phyloP scores from a whole-genome alignment of 2,113 vertebrate species.

The Hyaena hyaena region DNA sequence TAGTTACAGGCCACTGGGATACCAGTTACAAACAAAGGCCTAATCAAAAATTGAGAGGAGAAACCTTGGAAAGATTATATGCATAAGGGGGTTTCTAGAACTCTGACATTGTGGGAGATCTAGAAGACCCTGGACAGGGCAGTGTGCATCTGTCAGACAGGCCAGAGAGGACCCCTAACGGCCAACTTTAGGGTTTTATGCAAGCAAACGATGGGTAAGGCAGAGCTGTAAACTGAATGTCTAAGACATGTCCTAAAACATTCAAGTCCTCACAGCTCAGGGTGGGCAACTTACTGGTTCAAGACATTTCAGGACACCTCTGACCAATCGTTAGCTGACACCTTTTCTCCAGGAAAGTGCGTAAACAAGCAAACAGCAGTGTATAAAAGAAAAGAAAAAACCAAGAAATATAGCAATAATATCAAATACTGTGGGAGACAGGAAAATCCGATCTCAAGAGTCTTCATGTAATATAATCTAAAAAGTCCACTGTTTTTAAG shows the following conservation, averaged over 20 bases:
- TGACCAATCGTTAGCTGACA: background rate
- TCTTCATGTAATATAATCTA: background rate
- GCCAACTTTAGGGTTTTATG: background rate
- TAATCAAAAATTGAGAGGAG: background rate
- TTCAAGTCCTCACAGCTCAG: background rate
- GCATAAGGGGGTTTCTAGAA: too few relatives aligned
- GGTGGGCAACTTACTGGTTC: background rate
- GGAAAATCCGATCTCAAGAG: too few relatives aligned
- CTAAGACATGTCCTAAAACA: fast-evolving
- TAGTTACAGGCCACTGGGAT: background rate
- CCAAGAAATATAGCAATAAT: background rate
- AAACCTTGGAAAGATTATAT: background rate
- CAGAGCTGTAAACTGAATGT: background rate
- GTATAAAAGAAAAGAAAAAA: too few relatives aligned
- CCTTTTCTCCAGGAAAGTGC: background rate
- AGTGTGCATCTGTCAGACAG: too few relatives aligned
- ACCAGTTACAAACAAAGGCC: background rate
- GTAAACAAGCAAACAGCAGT: background rate
- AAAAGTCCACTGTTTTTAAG: background rate
- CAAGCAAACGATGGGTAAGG: background rate
- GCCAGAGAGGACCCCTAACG: background rate
- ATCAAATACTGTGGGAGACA: background rate
- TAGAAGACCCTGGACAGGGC: background rate
- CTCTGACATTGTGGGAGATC: background rate
- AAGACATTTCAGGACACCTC: background rate